Conservation (phyloP, 2,113 vertebrate genomes). For the Pachycephala philippinensis region DNA sequence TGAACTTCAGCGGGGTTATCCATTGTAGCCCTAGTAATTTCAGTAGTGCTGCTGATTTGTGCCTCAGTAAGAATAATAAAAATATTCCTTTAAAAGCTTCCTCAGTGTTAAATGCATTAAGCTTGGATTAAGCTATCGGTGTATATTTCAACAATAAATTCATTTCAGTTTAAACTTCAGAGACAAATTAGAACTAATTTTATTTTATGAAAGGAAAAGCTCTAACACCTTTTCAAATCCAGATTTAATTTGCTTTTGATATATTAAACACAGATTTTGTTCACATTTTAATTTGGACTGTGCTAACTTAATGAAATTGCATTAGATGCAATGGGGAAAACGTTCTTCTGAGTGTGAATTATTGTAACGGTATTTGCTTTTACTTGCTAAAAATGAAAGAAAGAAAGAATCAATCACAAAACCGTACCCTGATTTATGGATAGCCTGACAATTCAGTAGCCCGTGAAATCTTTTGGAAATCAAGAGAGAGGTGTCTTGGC, state of each 20-base stretch:
- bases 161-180: neutral
- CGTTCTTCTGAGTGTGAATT: neutral
- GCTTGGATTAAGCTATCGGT: neutral
- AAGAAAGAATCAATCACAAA: neutral
- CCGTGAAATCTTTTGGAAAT: neutral
- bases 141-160: conserved; percentile 8
- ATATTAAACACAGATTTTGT: neutral
- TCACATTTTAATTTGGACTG: conserved; percentile 25
- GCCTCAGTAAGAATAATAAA: neutral
- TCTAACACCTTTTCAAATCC: conserved; percentile 15
- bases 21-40: neutral
- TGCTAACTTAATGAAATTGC: neutral
- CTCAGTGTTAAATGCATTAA: neutral
- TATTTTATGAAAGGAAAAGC: conserved; percentile 16
- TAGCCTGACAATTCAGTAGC: neutral
- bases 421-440: neutral
- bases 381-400: neutral
- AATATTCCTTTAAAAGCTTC: neutral
- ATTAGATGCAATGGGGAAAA: neutral
- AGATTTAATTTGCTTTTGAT: conserved; percentile 29
- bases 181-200: conserved; percentile 22
- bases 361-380: neutral
- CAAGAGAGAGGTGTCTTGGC: neutral
- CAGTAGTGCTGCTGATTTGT: neutral
- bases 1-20: neutral